phyloP scores from a whole-genome alignment of 2,888 invertebrate species.

The Drosophila sordidula region DNA sequence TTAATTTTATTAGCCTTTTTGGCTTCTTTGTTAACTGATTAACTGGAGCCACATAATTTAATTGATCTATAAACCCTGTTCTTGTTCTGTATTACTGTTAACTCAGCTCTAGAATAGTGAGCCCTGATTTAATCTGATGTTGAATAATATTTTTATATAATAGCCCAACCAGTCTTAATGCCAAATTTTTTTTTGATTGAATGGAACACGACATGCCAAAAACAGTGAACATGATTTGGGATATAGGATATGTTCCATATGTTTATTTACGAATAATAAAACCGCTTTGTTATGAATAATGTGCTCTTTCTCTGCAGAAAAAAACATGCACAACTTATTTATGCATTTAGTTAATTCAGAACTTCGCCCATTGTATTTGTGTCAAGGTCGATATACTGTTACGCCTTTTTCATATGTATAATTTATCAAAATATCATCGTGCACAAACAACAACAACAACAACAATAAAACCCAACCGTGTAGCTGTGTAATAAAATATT shows the following conservation, averaged over 20 bases:
- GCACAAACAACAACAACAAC: background rate
- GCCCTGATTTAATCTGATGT: too few relatives aligned
- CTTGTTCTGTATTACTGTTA: too few relatives aligned
- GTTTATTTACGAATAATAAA: background rate
- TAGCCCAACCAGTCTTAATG: background rate
- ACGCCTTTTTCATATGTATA: background rate
- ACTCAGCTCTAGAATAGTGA: too few relatives aligned
- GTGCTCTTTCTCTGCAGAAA: background rate
- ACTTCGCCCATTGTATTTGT: background rate
- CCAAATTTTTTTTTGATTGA: background rate
- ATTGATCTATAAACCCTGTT: background rate
- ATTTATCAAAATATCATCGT: slow-evolving; percentile 11
- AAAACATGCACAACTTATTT: background rate
- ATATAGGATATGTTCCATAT: too few relatives aligned
- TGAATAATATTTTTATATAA: too few relatives aligned
- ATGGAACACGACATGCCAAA: background rate
- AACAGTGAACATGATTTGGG: background rate
- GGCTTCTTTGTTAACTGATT: too few relatives aligned
- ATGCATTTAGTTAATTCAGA: slow-evolving; percentile 7
- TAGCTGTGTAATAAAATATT: slow-evolving; percentile 31
- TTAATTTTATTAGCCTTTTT: too few relatives aligned
- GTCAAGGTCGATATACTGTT: slow-evolving; percentile 14
- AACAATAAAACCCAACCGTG: slow-evolving; percentile 3
- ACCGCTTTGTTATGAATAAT: background rate
- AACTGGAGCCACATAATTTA: background rate